Evolutionary conservation across 2,888 invertebrate genomes (phyloP), one percentile per base, ranked within the genome.

Genomic region (Lithophane ornitopus): DNA sequence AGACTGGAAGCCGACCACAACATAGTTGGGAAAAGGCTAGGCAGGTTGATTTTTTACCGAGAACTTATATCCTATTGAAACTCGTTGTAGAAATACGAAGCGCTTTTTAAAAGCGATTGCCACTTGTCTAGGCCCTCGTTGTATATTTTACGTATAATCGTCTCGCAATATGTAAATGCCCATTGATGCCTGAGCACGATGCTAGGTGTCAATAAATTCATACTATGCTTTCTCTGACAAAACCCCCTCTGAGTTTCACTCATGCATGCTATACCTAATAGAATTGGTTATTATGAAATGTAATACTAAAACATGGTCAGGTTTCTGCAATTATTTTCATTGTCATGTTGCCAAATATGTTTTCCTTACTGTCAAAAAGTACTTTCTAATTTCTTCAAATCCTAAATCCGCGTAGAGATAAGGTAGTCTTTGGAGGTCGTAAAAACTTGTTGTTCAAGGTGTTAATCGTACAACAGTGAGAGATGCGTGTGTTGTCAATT

Each of bases 401-500:
- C 19, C n/a, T 41, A 66, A 75, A 71, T 71, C 52, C 2, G 19
- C 19, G 1, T 65, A 46, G 14, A 69, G 72, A 76, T 44, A 69
- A 16, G 16, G 26, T 62, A 26, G 59, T 22, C 12, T 81, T 61
- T 69, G 52, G 70, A 58, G 16, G 56, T 65, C 41, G 12, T 85
- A 72, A 34, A 74, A 72, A 68, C 44, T 49, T 19, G 63, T 44
- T 59, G n/a, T n/a, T 49, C n/a, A 61, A 77, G 12, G 65, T 82
- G 85, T 58, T 79, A 79, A 87, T 61, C 54, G 34, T 22, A 26
- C 46, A 73, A 61, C 73, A 76, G 74, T 74, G 63, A 65, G n/a
- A 72, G 39, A 16, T 73, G 39, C 83, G 80, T 86, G 78, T 54
- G 34, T 76, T 78, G 74, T 65, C 75, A 83, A 81, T 86, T 85